Evolutionary conservation across 2,113 vertebrate genomes (phyloP), one percentile per base, ranked within the genome.

Genomic region (Tautogolabrus adspersus): DNA sequence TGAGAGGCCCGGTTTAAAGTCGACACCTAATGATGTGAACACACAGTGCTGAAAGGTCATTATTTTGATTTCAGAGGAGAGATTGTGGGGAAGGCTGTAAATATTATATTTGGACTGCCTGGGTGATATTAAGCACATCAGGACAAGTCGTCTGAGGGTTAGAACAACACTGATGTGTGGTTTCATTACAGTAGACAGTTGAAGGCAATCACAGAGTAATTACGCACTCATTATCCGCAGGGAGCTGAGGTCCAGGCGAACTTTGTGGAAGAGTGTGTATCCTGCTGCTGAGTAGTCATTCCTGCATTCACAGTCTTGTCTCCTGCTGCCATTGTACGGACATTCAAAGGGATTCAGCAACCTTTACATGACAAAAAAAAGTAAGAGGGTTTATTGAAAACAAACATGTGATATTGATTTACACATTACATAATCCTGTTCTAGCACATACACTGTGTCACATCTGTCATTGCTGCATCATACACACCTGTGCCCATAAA

Each of bases 301-400:
- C 90, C 88, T 95, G 85, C 97, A 98, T 8, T 85, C 86, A 59
- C 97, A 98, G 83, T 98, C 96, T 85, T 95, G 94, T 69, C 93
- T 95, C 66, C 97, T 95, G 83, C 95, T 98, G 93, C 97, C 96
- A 52, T 99, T 98, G 69, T 96, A 97, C 40, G 98, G 98, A 63
- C 97, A 99, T 54, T 98, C 96, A 30, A 97, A 97, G 0, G 97
- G 98, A 90, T 98, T 98, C 87, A 95, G 94, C 64, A 99, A 64
- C 86, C 97, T 99, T 51, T 65, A 49, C 16, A 18, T 0, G 18
- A 49, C 6, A 18, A 49, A 49, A 49, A 49, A 16, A 49, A 49
- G 47, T 16, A 16, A 16, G 15, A 47, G 15, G 46, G 46, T 6
- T 6, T 15, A 47, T 26, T 26, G 1, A 18, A 47, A 16, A 16